Base-by-base conservation (phyloP, 1,140 invertebrate genomes). In the Anthonomus grandis region DNA sequence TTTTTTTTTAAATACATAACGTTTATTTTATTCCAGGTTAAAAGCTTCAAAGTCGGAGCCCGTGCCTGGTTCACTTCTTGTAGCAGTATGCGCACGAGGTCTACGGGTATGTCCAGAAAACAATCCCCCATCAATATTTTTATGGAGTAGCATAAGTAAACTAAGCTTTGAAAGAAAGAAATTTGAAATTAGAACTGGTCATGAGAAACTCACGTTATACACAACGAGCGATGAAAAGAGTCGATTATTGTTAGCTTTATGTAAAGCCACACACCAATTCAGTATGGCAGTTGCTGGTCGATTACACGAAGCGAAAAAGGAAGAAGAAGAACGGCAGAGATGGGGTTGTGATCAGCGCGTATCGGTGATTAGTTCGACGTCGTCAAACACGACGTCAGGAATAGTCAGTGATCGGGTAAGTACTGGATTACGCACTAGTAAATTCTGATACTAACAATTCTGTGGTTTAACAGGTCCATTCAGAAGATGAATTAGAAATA, bases 101-200 rank as follows among this genome's bases (percentile, higher is more conserved):
- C 85, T 95, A 38, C 86, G 90, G 72, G 86, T 95, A 39, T 87
- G 91, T 57, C 79, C 83, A 3, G 81, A 86, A 58, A 80, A 84
- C 66, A 81, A 84, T 56, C 79, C 80, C 17, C 76, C 82, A 2
- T 81, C 83, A 25, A 86, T 85, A 50, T 95, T 95, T 71, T 82
- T 91, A 23, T 96, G 94, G 93, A 89, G 90, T 67, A 90, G 90
- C 65, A 96, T 97, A 53, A 91, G 87, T 41, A 95, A 95, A 76
- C 78, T 97, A 6, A 91, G 90, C 71, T 96, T 95, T 75, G 93
- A 96, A 84, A 86, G 93, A 69, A 95, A 95, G 76, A 97, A 96
- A 74, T 97, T 97, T 77, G 93, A 97, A 78, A 94, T 97, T 62
- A 83, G 91, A 38, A 90, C 90, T 2, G 84, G 87, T 22, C 90